Base-by-base conservation (phyloP, 2,888 invertebrate genomes). In the Diarsia dahlii region DNA sequence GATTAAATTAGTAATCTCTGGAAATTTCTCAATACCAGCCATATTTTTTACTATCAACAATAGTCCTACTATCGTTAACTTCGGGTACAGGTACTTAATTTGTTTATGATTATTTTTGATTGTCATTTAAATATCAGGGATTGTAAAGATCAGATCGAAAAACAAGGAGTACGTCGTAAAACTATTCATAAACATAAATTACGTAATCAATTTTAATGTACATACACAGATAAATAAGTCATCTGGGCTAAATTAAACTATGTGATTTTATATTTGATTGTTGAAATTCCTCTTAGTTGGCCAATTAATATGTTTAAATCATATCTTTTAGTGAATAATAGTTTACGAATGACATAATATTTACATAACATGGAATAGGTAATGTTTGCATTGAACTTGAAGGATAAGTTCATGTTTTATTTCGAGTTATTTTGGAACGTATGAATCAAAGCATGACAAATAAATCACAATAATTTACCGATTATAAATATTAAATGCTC, bases 1-100 rank as follows among this genome's bases (percentile, higher is more conserved):
- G 62, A 74, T 72, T 70, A 74, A 74, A 79, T 45, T 48, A 39
- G 34, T 65, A 82, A 70, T 66, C 65, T 56, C 13, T 70, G 23
- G 54, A 54, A 50, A 45, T 67, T 45, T 78, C 48, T 73, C 67
- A 82, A 70, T 66, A 28, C 34, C n/a, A 3, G 34, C 80, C 56
- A 72, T 66, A 66, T 45, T 65, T 48, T 62, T 18, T 50, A 15
- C 18, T 62, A 80, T 80, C 46, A 48, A 58, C 48, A 76, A 48
- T 79, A 28, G 20, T 45, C 4, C 34, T 45, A 79, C 9, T 46
- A 23, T 73, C 23, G 39, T 46, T 28, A 56, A n/a, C n/a, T 81
- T 56, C 52, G 3, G 28, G 34, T 10, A 60, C 13, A 20, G 46
- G 20, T 52, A 72, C 28, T 60, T 20, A 46, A 65, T 64, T 23